Conservation (phyloP, 2,888 invertebrate genomes). For the Gandaritis pyraliata region DNA sequence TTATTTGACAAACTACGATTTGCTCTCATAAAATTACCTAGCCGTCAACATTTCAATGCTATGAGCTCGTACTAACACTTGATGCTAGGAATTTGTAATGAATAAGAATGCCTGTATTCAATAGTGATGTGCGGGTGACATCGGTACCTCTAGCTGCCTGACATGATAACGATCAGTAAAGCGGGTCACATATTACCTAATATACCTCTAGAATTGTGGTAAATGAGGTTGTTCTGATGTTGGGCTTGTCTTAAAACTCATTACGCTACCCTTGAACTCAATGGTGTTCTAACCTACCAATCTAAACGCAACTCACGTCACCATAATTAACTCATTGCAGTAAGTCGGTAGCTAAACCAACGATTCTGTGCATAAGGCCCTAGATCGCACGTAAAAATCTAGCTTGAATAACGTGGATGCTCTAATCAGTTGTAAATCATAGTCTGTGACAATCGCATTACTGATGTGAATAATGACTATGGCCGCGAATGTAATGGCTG, state of each 20-base stretch:
- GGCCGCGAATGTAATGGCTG: slow-evolving; percentile 24
- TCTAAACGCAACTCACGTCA: slow-evolving; percentile 9
- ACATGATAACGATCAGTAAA: slow-evolving; percentile 38
- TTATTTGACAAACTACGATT: not conserved
- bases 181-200: slow-evolving; percentile 38
- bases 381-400: not conserved
- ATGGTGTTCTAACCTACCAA: slow-evolving; percentile 19
- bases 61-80: slow-evolving; percentile 21
- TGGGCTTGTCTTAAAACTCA: slow-evolving; percentile 16
- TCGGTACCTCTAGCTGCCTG: slow-evolving; percentile 31
- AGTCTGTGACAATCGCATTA: slow-evolving; percentile 24
- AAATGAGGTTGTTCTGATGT: slow-evolving; percentile 36
- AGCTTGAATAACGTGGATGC: slow-evolving; percentile 4
- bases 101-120: slow-evolving; percentile 33
- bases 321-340: slow-evolving; percentile 8
- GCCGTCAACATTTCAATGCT: slow-evolving; percentile 33
- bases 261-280: slow-evolving; percentile 26
- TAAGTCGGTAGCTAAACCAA: slow-evolving; percentile 3
- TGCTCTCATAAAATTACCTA: not conserved
- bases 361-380: too few relatives aligned
- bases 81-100: slow-evolving; percentile 27
- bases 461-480: slow-evolving; percentile 18
- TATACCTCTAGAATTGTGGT: slow-evolving; percentile 19
- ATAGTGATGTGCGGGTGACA: slow-evolving; percentile 12
- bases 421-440: slow-evolving; percentile 21